Conservation (phyloP, 2,797 vertebrate species). For the Pristis pectinata region DNA sequence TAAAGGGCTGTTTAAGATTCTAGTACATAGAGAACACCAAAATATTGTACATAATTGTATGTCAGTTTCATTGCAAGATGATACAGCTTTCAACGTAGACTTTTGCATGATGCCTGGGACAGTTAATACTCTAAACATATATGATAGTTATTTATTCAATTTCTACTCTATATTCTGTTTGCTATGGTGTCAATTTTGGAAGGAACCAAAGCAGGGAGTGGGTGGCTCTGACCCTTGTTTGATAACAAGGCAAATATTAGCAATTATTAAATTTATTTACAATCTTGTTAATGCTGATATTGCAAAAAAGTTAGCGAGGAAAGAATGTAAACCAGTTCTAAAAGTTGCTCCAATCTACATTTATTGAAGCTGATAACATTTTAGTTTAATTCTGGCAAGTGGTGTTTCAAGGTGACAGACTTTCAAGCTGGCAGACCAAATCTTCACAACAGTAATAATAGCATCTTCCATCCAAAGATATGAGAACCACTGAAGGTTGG, state of each 20-base stretch:
- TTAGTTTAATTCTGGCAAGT: background rate
- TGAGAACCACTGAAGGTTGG: background rate
- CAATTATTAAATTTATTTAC: background rate
- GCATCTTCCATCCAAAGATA: background rate
- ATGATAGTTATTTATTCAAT: background rate
- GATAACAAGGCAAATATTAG: background rate
- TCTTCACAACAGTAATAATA: background rate
- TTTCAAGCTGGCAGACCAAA: background rate
- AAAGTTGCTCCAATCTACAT: background rate
- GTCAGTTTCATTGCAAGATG: too few relatives aligned
- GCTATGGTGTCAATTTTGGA: background rate
- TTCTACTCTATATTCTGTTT: background rate
- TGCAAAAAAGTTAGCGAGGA: background rate
- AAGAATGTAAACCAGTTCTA: slow-evolving; percentile 1
- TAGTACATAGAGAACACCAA: background rate
- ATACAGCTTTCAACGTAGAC: background rate
- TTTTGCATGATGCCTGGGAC: background rate
- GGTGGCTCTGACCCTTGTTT: background rate
- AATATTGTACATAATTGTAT: too few relatives aligned
- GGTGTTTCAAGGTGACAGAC: background rate
- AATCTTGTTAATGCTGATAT: background rate
- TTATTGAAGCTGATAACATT: background rate
- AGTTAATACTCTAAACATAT: background rate
- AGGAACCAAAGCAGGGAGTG: background rate
- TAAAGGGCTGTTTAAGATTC: background rate